Evolutionary conservation across 2,113 vertebrate genomes (phyloP).

Genomic region (Ahaetulla prasina): DNA sequence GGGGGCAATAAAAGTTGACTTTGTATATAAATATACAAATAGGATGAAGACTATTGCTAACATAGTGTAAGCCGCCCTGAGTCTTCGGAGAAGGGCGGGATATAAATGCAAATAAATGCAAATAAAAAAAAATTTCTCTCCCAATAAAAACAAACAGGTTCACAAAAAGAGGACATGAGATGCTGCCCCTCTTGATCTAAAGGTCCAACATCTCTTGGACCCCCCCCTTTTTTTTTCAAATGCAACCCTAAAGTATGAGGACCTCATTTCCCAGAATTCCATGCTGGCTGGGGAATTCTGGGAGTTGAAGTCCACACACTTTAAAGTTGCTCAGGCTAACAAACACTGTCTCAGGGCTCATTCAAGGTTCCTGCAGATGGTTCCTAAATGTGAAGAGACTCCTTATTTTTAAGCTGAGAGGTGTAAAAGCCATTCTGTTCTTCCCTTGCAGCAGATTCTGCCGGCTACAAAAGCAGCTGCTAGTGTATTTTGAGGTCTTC

Average conservation of each 20-base stretch:
- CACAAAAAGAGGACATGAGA: neutral
- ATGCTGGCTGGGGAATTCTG: neutral
- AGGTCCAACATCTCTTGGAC: neutral
- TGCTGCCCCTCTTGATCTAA: neutral
- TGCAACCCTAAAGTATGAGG: neutral
- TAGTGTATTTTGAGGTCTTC: neutral
- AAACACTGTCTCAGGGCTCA: neutral
- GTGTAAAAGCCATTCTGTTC: neutral
- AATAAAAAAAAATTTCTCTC: too few relatives aligned
- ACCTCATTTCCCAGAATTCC: neutral
- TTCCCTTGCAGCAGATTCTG: neutral
- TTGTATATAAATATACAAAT: too few relatives aligned
- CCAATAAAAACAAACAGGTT: neutral
- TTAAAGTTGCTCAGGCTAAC: neutral
- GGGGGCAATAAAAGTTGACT: too few relatives aligned
- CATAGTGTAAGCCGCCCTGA: too few relatives aligned
- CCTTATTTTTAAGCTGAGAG: neutral
- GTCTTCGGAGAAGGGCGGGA: too few relatives aligned
- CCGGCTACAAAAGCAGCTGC: neutral
- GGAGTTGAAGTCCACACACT: neutral
- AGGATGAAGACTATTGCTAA: too few relatives aligned
- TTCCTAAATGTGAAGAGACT: neutral
- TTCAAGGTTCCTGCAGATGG: neutral
- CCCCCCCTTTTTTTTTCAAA: neutral
- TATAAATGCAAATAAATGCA: too few relatives aligned